A percentile compares a stretch with the other conserved stretches of the same genome.
These are phyloP conservation scores for Drosophila colorata DNA, from an alignment of 2,888 invertebrate genomes.

Conservation along the genomic window DNA sequence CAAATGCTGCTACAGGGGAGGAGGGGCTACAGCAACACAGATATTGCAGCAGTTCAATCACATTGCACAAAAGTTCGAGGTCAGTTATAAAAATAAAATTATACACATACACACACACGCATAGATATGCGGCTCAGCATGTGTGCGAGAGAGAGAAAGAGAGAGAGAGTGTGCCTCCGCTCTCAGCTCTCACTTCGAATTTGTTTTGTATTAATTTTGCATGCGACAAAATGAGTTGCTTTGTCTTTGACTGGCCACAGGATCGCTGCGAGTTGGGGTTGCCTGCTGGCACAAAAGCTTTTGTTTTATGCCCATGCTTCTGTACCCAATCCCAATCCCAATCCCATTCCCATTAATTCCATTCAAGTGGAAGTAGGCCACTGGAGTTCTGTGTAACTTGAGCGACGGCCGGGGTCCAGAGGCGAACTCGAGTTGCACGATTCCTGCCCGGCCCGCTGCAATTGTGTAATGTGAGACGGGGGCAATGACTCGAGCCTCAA, in stretches of 20 bases:
- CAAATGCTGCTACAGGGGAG: conserved; percentile 53
- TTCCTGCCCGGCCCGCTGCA: conserved; percentile 45
- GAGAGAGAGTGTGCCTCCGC: not conserved
- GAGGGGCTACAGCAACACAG: conserved; percentile 54
- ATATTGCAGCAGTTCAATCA: conserved; percentile 82
- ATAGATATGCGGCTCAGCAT: conserved; percentile 9
- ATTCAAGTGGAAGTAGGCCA: conserved; percentile 78
- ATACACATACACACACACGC: conserved; percentile 18
- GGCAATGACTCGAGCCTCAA: conserved; percentile 71
- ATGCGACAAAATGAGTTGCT: conserved; percentile 76
- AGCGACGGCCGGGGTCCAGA: conserved; percentile 23
- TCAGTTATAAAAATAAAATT: conserved; percentile 80
- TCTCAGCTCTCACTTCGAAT: conserved; percentile 50
- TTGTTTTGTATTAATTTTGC: conserved; percentile 69
- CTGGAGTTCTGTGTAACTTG: conserved; percentile 73
- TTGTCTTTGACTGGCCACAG: conserved; percentile 65
- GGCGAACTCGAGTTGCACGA: conserved; percentile 33
- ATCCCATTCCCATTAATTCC: conserved; percentile 38
- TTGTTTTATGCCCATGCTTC: conserved; percentile 45
- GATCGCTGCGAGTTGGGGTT: conserved; percentile 46
- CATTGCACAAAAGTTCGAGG: conserved; percentile 83
- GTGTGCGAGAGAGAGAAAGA: not conserved
- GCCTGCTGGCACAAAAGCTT: conserved; percentile 53
- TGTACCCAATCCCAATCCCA: conserved; percentile 6
- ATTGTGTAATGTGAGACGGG: conserved; percentile 74